Conservation (phyloP, 92 coral and sea anemone genomes). For the Paramuricea clavata region DNA sequence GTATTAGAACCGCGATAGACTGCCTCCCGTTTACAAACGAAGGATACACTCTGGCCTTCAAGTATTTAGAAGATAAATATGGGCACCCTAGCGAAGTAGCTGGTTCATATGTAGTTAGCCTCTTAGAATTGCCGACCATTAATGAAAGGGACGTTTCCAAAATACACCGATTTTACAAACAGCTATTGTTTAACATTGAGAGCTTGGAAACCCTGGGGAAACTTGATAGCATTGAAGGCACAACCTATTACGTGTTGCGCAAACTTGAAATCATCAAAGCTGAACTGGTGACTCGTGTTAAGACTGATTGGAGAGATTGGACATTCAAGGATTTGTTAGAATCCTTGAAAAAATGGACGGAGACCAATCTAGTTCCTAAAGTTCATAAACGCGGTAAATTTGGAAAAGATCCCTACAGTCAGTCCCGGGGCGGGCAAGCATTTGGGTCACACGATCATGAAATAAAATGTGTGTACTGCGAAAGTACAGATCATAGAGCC, state of each 20-base stretch:
- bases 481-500: slow-evolving; percentile 20
- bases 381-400: background rate
- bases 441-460: slow-evolving; percentile 36
- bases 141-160: no score
- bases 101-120: no score
- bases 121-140: no score
- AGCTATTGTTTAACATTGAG: no score
- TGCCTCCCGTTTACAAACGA: no score
- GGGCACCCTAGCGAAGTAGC: no score
- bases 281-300: slow-evolving; percentile 46
- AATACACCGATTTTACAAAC: no score
- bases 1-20: no score
- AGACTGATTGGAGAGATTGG: no score
- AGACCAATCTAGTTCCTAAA: slow-evolving; percentile 16
- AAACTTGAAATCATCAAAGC: no score
- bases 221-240: slow-evolving; percentile 43
- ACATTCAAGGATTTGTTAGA: slow-evolving; percentile 37
- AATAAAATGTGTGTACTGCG: slow-evolving; percentile 32
- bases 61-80: no score
- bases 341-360: slow-evolving; percentile 44
- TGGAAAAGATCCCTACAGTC: slow-evolving; percentile 5
- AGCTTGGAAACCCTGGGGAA: slow-evolving; percentile 64
- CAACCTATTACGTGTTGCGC: slow-evolving; percentile 37
- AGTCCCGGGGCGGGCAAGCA: background rate
- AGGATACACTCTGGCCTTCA: no score